These are phyloP conservation scores for Lepidurus apus DNA, from an alignment of 1,140 invertebrate species.

Conservation along the genomic window DNA sequence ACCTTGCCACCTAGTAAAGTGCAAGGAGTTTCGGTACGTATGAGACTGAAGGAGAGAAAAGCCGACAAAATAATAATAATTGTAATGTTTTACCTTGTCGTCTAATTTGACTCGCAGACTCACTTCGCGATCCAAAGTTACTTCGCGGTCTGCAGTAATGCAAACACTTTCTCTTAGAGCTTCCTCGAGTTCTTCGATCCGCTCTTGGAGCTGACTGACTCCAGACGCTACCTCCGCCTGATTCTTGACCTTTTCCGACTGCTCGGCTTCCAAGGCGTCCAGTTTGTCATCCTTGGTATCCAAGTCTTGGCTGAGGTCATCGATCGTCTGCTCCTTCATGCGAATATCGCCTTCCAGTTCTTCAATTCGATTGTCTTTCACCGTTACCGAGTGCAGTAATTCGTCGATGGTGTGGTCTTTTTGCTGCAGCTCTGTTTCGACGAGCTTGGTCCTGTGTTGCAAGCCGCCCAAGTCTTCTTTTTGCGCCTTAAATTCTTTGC, in stretches of 20 bases:
- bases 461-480: neutral
- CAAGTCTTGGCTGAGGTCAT: slow-evolving; percentile 28
- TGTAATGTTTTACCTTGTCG: slow-evolving; percentile 52
- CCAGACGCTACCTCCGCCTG: slow-evolving; percentile 42
- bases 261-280: neutral
- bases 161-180: slow-evolving; percentile 62
- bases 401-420: neutral
- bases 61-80: neutral
- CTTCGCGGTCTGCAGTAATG: slow-evolving; percentile 58
- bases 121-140: slow-evolving; percentile 57
- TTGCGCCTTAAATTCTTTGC: neutral
- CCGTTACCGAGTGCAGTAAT: neutral
- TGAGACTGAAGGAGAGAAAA: slow-evolving; percentile 28
- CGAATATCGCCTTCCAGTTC: slow-evolving; percentile 28
- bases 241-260: neutral
- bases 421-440: neutral
- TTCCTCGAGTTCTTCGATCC: slow-evolving; percentile 72
- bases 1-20: slow-evolving; percentile 57
- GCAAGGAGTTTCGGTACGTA: neutral
- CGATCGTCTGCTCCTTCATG: slow-evolving; percentile 27
- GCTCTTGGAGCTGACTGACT: slow-evolving; percentile 48
- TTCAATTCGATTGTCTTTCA: neutral
- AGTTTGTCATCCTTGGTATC: slow-evolving; percentile 12
- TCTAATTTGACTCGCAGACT: slow-evolving; percentile 54
- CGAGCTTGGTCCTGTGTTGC: neutral